Conservation (phyloP, 2,113 vertebrate genomes). For the Pseudorasbora parva region DNA sequence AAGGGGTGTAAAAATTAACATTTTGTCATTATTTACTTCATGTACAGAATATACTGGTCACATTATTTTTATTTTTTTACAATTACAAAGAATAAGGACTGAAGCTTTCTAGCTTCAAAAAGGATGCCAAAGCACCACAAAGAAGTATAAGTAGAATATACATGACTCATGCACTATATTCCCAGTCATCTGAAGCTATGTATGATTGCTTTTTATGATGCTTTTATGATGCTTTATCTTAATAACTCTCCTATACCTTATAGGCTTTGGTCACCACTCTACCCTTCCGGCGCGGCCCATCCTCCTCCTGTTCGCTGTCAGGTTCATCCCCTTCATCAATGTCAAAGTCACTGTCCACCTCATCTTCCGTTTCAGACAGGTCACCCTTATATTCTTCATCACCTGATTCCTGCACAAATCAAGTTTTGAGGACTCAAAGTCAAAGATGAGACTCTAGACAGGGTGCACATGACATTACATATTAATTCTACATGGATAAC, state of each 20-base stretch:
- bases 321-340: constrained; percentile 95
- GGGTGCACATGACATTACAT: neutral
- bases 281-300: constrained; percentile 86
- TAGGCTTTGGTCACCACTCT: constrained; percentile 92
- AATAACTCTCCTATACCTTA: constrained; percentile 76
- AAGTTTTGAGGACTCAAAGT: neutral
- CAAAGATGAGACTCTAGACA: neutral
- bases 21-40: neutral
- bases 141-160: neutral
- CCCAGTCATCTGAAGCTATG: neutral
- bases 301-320: constrained; percentile 89
- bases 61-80: neutral
- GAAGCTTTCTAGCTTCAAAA: neutral
- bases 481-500: neutral
- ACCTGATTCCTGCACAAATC: constrained; percentile 84
- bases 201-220: neutral
- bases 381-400: constrained; percentile 94
- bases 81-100: neutral
- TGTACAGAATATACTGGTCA: neutral
- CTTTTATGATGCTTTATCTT: neutral
- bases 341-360: constrained; percentile 96
- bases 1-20: neutral
- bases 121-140: neutral
- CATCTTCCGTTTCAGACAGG: constrained; percentile 93
- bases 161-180: neutral